phyloP scores from a whole-genome alignment of 2,113 vertebrate genomes.

The Phrynocephalus versicolor region DNA sequence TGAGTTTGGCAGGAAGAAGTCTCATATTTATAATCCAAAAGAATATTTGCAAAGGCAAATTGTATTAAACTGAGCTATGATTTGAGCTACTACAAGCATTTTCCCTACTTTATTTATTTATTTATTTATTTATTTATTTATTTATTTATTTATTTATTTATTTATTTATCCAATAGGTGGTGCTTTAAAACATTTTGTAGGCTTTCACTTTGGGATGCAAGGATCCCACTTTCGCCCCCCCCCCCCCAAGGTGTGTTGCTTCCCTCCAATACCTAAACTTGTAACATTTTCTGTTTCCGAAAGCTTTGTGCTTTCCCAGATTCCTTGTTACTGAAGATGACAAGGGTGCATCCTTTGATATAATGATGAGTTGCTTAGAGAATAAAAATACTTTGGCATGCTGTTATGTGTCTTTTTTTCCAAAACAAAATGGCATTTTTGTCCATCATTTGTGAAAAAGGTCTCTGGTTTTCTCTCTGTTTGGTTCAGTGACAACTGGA shows the following conservation, averaged over 20 bases:
- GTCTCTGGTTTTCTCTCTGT: not conserved
- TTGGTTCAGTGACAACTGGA: not conserved
- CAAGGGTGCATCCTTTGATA: not conserved
- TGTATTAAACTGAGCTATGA: constrained; percentile 43
- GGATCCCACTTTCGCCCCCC: not conserved
- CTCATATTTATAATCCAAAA: too few relatives aligned
- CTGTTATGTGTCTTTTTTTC: too few relatives aligned
- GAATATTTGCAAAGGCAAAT: too few relatives aligned
- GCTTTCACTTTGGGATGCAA: not conserved
- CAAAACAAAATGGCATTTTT: too few relatives aligned
- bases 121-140: too few relatives aligned
- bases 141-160: too few relatives aligned
- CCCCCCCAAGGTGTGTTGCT: too few relatives aligned
- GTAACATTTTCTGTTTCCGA: not conserved
- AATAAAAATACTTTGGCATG: not conserved
- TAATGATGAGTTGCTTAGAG: not conserved
- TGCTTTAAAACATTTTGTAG: too few relatives aligned
- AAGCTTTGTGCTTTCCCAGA: not conserved
- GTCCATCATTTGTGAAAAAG: not conserved
- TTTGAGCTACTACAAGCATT: constrained; percentile 13
- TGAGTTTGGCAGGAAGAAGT: too few relatives aligned
- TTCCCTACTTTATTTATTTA: not conserved
- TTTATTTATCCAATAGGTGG: too few relatives aligned
- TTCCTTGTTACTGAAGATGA: not conserved
- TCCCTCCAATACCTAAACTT: too few relatives aligned